Percentiles rank a stretch among this genome's conserved stretches.
Conservation (phyloP, 1,140 invertebrate genomes). For the Drosophila arawakana region DNA sequence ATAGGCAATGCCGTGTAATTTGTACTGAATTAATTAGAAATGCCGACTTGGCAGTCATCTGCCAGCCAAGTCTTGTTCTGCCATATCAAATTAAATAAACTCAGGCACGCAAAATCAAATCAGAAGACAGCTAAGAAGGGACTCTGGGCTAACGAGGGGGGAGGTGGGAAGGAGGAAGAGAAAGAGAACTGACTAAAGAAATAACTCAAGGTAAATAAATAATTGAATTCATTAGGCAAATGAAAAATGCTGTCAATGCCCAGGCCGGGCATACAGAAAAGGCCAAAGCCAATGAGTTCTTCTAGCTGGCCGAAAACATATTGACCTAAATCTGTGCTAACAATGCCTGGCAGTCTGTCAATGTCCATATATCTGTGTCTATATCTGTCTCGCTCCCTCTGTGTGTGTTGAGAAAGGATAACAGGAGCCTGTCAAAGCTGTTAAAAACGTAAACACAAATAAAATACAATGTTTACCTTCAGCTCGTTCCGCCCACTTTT, state of each 20-base stretch:
- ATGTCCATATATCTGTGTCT: conserved; percentile 18
- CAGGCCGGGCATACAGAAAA: conserved; percentile 20
- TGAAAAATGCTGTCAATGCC: conserved; percentile 75
- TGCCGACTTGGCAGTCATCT: conserved; percentile 43
- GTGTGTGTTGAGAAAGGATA: conserved; percentile 48
- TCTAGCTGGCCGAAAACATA: conserved; percentile 41
- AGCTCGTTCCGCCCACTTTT: conserved; percentile 28
- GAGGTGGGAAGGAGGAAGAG: neutral
- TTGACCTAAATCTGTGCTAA: conserved; percentile 72
- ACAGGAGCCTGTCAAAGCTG: conserved; percentile 66
- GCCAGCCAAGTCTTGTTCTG: conserved; percentile 11
- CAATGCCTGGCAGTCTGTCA: conserved; percentile 52
- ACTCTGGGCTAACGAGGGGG: neutral
- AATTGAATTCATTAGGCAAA: conserved; percentile 84
- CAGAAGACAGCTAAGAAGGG: conserved; percentile 45
- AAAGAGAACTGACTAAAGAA: conserved; percentile 21
- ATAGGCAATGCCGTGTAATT: conserved; percentile 58
- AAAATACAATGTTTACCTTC: conserved; percentile 72
- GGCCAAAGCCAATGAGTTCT: conserved; percentile 17
- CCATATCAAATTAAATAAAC: conserved; percentile 53
- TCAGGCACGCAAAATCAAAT: conserved; percentile 73
- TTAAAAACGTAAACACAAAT: conserved; percentile 81
- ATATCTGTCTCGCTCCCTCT: neutral
- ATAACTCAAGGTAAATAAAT: conserved; percentile 79
- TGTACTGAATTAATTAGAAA: conserved; percentile 80